Evolutionary conservation across 2,888 invertebrate species (phyloP), one percentile per base, ranked within the genome.

Genomic region (Drosophila affinis): DNA sequence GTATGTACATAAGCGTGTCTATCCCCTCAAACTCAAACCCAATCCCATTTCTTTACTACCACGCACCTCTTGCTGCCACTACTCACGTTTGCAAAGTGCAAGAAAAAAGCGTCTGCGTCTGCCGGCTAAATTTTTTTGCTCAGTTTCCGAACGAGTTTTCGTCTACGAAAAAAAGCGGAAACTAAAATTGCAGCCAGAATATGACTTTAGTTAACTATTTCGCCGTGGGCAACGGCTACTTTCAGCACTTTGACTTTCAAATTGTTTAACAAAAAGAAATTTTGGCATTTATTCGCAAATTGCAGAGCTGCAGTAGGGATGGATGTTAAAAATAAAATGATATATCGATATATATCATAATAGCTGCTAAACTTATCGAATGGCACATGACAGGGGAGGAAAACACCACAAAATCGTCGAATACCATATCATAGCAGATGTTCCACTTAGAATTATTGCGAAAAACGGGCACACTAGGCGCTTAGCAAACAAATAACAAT

Each of bases 31-130:
- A 72, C 48, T 49, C 34, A 24, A 71, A 72, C 78, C 77, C 73
- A 79, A 76, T 59, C 53, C 39, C 39, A 39, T n/a, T 39, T 39
- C 39, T 39, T n/a, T 39, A 39, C 39, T 39, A 39, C 39, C 39
- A n/a, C 39, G 39, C 39, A 39, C 39, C 39, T 39, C 39, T n/a
- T 39, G 62, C 68, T 32, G 17, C 29, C 32, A n/a, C 60, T 62
- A 3, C 39, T 64, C 65, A 79, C 78, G 79, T 76, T 79, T 72
- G 69, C 74, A 68, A 64, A n/a, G n/a, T 39, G 39, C 39, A 64
- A 63, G 46, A 47, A 71, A 76, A 65, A 78, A 79, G 72, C 78
- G 82, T 81, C 76, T 74, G 76, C 77, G 74, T 74, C 78, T 79
- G 79, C 79, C 81, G 81, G 84, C 67, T 58, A 51, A 67, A 62